Evolutionary conservation across 2,797 vertebrate genomes (phyloP).

Genomic region (Neopelma chrysocephalum): DNA sequence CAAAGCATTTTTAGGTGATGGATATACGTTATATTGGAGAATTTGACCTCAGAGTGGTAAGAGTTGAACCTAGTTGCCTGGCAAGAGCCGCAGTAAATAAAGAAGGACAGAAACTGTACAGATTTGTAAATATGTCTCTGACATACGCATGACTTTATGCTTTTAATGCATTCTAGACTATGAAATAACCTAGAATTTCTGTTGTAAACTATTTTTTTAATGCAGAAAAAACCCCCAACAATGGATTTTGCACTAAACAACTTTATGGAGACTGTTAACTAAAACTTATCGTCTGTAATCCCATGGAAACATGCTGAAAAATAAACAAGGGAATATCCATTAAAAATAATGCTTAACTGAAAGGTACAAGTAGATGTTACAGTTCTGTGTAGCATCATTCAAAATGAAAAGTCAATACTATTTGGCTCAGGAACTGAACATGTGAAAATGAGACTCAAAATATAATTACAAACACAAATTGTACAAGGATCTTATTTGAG

Average conservation of each 20-base stretch:
- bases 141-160: conserved; percentile 49
- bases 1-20: neutral
- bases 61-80: neutral
- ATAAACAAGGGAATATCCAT: neutral
- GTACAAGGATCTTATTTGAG: neutral
- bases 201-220: conserved; percentile 34
- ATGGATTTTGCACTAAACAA: conserved; percentile 22
- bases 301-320: conserved; percentile 26
- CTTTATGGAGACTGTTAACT: conserved; percentile 45
- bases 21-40: neutral
- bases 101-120: conserved; percentile 48
- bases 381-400: neutral
- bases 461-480: neutral
- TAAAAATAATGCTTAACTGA: neutral
- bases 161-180: conserved; percentile 40
- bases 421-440: neutral
- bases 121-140: conserved; percentile 64
- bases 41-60: neutral
- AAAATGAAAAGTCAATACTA: neutral
- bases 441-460: neutral
- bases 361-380: neutral
- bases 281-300: neutral
- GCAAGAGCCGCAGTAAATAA: conserved; percentile 8
- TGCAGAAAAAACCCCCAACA: neutral
- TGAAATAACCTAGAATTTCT: conserved; percentile 38